Conservation (phyloP, 2,888 invertebrate species). For the Sminthurides aquaticus region DNA sequence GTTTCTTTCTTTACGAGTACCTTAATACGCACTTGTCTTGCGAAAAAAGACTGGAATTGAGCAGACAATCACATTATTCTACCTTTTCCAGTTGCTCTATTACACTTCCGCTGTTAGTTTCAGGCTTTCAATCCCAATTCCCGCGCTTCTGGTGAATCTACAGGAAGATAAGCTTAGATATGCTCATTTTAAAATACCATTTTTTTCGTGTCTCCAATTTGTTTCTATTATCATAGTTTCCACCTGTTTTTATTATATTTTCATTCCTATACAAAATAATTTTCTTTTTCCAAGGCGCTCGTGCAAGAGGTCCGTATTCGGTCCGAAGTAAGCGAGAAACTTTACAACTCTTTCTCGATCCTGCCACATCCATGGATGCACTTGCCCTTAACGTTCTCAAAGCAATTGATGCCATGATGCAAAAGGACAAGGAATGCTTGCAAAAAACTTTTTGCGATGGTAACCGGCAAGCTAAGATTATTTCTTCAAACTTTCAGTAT, state of each 20-base stretch:
- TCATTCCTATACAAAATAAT: no score
- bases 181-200: slow-evolving; percentile 12
- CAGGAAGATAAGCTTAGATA: slow-evolving; percentile 19
- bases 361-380: slow-evolving; percentile 20
- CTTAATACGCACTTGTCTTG: no score
- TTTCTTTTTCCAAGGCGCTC: not conserved
- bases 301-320: not conserved
- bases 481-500: slow-evolving; percentile 32
- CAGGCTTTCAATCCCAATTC: no score
- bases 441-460: slow-evolving; percentile 36
- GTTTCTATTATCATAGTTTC: no score
- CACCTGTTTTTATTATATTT: no score
- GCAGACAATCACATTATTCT: no score
- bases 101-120: no score
- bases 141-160: no score
- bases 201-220: not conserved
- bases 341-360: slow-evolving; percentile 29
- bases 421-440: slow-evolving; percentile 35
- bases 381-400: slow-evolving; percentile 29
- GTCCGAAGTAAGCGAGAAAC: not conserved
- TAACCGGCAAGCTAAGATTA: slow-evolving; percentile 32
- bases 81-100: no score
- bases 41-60: no score
- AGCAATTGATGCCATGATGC: slow-evolving; percentile 40
- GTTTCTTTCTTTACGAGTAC: no score